Evolutionary conservation across 2,797 vertebrate genomes (phyloP), one percentile per base, ranked within the genome.

Genomic region (Pelodytes ibericus): DNA sequence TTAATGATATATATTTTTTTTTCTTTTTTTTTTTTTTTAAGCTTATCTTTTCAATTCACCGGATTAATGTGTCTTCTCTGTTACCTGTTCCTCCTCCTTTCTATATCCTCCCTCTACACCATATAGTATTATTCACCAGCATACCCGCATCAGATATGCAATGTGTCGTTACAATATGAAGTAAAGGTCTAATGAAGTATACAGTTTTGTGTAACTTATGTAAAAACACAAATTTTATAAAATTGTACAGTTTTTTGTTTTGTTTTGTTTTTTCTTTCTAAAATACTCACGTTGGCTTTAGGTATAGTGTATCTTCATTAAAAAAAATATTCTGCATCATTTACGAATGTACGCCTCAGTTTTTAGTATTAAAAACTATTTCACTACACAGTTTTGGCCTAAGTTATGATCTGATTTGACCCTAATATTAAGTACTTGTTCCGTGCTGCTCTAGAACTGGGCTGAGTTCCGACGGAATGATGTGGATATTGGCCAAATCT

Each of bases 221-320:
- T 99, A 99, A 94, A 91, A 96, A 95, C 86, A 94, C 93, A 95
- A 92, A 88, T 98, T 99, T 98, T 99, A 97, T 97, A 98, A 93
- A 94, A 94, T 93, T 99, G 97, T 99, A 98, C 97, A 99, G 96
- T 94, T 94, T 90, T 92, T 89, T 87, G 82, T 80, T 69, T 67
- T 66, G 20, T 64, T 59, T 56, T 83, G 82, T 20, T 71, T 63
- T 67, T 70, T 63, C 53, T 29, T 71, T 68, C 81, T 57, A 72
- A 85, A 88, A 81, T 86, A 84, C 75, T 87, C 87, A 87, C 87
- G 72, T 88, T 84, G 87, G 81, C 83, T 81, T 83, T 89, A 86
- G 83, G 31, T 84, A 70, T 66, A 84, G 81, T 81, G 75, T 86
- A 83, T 85, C 85, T 83, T 81, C 89, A 82, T 91, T 86, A 83